phyloP scores from a whole-genome alignment of 2,797 vertebrate species.

The Acanthis flammea region DNA sequence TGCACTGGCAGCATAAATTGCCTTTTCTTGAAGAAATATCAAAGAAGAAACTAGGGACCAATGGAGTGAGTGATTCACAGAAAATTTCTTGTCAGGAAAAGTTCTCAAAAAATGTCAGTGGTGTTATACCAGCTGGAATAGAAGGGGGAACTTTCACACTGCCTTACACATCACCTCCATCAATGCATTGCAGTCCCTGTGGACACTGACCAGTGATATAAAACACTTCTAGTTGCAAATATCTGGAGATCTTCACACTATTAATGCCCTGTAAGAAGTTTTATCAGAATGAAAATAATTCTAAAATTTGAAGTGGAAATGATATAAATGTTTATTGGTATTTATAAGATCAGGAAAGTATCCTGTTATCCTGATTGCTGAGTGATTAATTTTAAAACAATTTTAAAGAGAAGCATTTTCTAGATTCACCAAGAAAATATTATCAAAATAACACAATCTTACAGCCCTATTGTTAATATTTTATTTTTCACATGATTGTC shows the following conservation, averaged over 20 bases:
- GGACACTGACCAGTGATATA: background rate
- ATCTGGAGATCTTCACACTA: background rate
- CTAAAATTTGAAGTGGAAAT: background rate
- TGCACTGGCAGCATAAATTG: background rate
- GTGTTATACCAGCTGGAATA: background rate
- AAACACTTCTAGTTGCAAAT: background rate
- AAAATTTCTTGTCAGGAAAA: background rate
- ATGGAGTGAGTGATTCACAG: background rate
- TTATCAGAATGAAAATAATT: background rate
- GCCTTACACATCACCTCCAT: background rate
- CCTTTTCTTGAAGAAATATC: background rate
- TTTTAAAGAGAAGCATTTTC: background rate
- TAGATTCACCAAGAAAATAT: background rate
- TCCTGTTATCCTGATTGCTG: background rate
- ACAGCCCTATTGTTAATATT: background rate
- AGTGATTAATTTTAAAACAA: background rate
- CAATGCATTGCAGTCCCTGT: background rate
- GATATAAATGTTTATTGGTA: background rate
- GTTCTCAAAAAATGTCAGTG: background rate
- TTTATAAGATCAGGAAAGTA: background rate
- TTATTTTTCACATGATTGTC: background rate
- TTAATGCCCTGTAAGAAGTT: background rate
- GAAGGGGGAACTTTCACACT: background rate
- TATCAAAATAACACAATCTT: background rate
- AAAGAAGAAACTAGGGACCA: background rate